Percentiles rank a stretch among this genome's conserved stretches.
phyloP scores from a whole-genome alignment of 1,140 invertebrate genomes.

The Microvelia longipes region DNA sequence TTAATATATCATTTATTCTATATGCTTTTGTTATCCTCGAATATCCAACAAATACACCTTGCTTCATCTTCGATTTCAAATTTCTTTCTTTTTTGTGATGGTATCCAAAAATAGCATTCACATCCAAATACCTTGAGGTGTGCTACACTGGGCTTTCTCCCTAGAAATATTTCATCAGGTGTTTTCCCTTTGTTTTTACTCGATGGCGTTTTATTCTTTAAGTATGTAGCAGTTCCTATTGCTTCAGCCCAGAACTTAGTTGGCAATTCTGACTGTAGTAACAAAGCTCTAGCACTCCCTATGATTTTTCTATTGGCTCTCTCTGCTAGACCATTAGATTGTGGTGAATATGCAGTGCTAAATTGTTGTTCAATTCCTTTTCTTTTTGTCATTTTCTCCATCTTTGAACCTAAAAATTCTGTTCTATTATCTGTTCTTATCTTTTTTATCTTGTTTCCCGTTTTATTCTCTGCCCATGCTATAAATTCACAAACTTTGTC shows the following conservation, averaged over 20 bases:
- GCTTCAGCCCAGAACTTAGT: conserved; percentile 26
- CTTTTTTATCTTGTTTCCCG: conserved; percentile 16
- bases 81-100: conserved; percentile 17
- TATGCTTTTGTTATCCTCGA: not conserved
- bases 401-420: conserved; percentile 22
- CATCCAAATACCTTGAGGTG: conserved; percentile 27
- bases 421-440: conserved; percentile 24
- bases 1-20: not conserved
- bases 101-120: conserved; percentile 20
- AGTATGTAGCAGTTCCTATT: conserved; percentile 18
- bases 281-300: conserved; percentile 25
- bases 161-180: conserved; percentile 25
- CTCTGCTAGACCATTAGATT: conserved; percentile 30
- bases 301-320: conserved; percentile 27
- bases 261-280: conserved; percentile 15
- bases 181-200: conserved; percentile 13
- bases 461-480: conserved; percentile 16
- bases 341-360: conserved; percentile 25
- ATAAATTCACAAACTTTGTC: conserved; percentile 24
- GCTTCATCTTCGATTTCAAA: conserved; percentile 3
- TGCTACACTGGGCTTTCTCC: conserved; percentile 20
- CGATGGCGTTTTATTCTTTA: conserved; percentile 22
- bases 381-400: conserved; percentile 20
- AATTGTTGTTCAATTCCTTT: conserved; percentile 20
- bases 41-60: conserved; percentile 2